These are phyloP conservation scores for Sandelia bainsii DNA, from an alignment of 2,797 vertebrate species.

Conservation along the genomic window DNA sequence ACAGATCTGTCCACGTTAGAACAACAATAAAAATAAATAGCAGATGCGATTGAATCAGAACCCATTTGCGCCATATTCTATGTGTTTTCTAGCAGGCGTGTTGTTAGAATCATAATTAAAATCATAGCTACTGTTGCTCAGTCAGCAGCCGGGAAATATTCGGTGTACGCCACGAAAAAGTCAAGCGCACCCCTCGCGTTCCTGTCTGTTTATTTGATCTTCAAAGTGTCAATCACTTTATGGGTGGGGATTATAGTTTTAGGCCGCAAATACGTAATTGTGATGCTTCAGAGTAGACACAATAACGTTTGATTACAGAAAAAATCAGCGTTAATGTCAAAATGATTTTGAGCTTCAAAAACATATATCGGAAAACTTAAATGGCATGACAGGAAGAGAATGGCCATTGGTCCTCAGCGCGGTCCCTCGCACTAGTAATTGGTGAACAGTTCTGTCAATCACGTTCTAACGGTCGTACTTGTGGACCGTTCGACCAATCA, in stretches of 20 bases:
- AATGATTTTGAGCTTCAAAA: not conserved
- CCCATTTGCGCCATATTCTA: fast-evolving
- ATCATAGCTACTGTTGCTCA: not conserved
- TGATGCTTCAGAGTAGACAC: not conserved
- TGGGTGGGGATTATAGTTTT: constrained; percentile 37
- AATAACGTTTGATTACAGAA: not conserved
- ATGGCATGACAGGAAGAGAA: constrained; percentile 53
- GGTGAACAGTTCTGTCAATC: constrained; percentile 56
- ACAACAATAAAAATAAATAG: not conserved
- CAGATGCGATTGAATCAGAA: not conserved
- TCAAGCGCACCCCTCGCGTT: constrained; percentile 14
- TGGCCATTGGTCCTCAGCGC: constrained; percentile 67
- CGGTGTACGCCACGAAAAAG: not conserved
- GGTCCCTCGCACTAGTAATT: constrained; percentile 32
- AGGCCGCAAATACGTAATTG: not conserved
- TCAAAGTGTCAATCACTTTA: constrained; percentile 52
- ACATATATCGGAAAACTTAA: not conserved
- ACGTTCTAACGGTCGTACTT: constrained; percentile 31
- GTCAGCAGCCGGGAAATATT: not conserved
- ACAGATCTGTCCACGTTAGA: too few relatives aligned
- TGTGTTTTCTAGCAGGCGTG: fast-evolving
- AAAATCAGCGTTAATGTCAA: fast-evolving
- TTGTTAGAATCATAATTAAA: not conserved
- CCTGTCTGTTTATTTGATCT: constrained; percentile 41
- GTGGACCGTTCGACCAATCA: constrained; percentile 71